These are phyloP conservation scores for Tiaroga cobitis DNA, from an alignment of 2,797 vertebrate species.

Conservation along the genomic window DNA sequence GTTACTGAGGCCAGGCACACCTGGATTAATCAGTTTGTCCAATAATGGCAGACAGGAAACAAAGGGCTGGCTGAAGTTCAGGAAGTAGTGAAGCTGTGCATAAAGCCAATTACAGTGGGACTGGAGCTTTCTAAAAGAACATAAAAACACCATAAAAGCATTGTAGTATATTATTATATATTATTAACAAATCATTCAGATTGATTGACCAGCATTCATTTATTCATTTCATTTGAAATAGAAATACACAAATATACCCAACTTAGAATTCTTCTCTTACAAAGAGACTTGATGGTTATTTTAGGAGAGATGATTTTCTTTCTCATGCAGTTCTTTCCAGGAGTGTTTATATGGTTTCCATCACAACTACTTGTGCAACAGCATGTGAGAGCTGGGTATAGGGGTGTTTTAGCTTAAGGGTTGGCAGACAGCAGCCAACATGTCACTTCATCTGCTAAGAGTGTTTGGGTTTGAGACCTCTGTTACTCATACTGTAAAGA, in stretches of 20 bases:
- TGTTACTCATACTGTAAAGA: constrained; percentile 17
- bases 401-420: neutral
- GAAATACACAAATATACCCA: neutral
- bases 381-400: constrained; percentile 32
- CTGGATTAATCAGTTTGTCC: too few species aligned
- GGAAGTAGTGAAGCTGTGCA: too few species aligned
- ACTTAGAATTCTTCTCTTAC: neutral
- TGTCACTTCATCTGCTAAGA: constrained; percentile 43
- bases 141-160: neutral
- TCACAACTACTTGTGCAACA: constrained; percentile 6
- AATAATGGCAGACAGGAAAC: too few species aligned
- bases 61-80: too few species aligned
- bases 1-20: too few species aligned
- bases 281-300: constrained; percentile 2
- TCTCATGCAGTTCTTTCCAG: constrained; percentile 16
- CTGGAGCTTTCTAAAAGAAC: neutral
- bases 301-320: constrained; percentile 4
- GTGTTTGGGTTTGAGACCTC: constrained; percentile 43
- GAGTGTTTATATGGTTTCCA: constrained; percentile 26
- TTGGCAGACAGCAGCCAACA: constrained; percentile 22
- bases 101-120: neutral
- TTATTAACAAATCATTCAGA: neutral
- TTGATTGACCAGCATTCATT: neutral
- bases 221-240: neutral
- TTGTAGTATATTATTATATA: neutral